Base-by-base conservation (phyloP, 2,888 invertebrate species). In the Drosophila maculinotata region DNA sequence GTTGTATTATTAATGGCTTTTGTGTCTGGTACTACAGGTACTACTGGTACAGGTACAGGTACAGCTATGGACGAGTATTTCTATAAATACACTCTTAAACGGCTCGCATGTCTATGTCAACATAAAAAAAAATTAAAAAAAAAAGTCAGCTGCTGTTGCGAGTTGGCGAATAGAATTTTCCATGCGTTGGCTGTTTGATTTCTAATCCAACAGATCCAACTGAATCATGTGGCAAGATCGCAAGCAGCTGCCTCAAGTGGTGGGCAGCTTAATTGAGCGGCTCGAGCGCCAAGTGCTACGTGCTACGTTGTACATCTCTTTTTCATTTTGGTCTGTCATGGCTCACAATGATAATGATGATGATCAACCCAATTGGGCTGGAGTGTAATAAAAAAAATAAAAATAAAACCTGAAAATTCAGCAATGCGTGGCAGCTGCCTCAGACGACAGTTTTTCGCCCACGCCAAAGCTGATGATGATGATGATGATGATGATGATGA, bases 251-350 rank as follows among this genome's bases (percentile, higher is more conserved):
- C 59, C 36, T 30, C 60, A 20, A 60, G 38, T 59, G 77, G 81
- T 85, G 81, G 86, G 81, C 75, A 85, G 81, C 78, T 83, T 85
- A 81, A 81, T 86, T 86, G 81, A 86, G 77, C 64, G 60, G 73
- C 81, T 80, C 62, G 74, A 58, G 57, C 52, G 56, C 67, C 75
- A 77, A 83, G 80, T 75, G n/a, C n/a, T n/a, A n/a, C n/a, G 77
- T 71, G 75, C 60, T 57, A 38, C 45, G 36, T 23, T 28, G 69
- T 59, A 65, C 65, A 69, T 54, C 63, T 42, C 54, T 56, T 52
- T 42, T 60, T 42, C 15, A 36, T 59, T 65, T 75, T 53, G 58
- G 58, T 64, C 71, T 74, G 71, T 79, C 81, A 79, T 71, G 82
- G 60, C 57, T 58, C 45, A 60, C 65, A 63, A 60, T 52, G 51